Evolutionary conservation across 2,113 vertebrate genomes (phyloP), one percentile per base, ranked within the genome.

Genomic region (Anser cygnoides): DNA sequence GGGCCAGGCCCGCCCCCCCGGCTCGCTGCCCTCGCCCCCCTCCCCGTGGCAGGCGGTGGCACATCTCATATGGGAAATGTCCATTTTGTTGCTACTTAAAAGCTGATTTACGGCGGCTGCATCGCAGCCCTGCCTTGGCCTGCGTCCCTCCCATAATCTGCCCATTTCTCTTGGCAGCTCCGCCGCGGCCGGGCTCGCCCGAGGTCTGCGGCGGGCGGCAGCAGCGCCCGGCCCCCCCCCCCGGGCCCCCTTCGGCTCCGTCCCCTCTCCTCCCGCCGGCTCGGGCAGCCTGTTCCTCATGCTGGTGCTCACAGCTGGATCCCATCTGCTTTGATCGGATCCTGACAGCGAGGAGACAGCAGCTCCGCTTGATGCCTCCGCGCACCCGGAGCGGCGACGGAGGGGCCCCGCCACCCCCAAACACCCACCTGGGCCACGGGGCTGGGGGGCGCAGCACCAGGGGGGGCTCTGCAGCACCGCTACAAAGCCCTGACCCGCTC

Each of bases 51-150:
- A 88, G 95, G 92, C 93, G 62, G 95, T 89, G 95, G 87, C 89
- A 92, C 79, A 87, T 95, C 95, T 98, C 97, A 97, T 93, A 96
- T 96, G 97, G 98, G 98, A 97, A 97, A 97, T 96, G 96, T 97
- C 97, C 97, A 96, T 97, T 97, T 97, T 96, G 95, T 97, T 97
- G 96, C 97, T 96, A 97, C 97, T 98, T 98, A 97, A 97, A 98
- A 97, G 96, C 97, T 98, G 98, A 98, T 98, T 98, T 97, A 97
- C 97, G 93, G 97, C 96, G 90, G 81, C 96, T 90, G 54, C 92
- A 93, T 96, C 86, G 95, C 97, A 96, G 97, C 71, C 68, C 93
- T 90, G 94, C 96, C 95, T 97, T 97, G 97, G 97, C 97, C 98
- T 93, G 96, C 58, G 44, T 98, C 97, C 97, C 95, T 98, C 95